Percentiles rank a stretch among this genome's conserved stretches.
Conservation (phyloP, 2,797 vertebrate species). For the Myiotriccus ornatus region DNA sequence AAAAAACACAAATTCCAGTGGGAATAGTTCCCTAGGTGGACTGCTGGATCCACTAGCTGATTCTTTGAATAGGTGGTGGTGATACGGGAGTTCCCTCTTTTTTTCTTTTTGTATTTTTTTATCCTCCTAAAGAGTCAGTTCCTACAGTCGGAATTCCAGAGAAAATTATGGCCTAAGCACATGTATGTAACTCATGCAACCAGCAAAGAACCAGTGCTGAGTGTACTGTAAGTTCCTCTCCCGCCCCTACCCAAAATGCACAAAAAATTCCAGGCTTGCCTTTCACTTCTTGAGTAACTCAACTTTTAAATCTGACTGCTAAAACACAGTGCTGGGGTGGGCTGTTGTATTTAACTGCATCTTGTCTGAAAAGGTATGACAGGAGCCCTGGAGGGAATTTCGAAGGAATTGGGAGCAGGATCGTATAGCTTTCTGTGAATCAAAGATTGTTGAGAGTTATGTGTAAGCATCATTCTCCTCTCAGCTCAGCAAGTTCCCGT, state of each 20-base stretch:
- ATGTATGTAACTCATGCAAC: background rate
- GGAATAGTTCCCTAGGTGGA: background rate
- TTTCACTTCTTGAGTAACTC: background rate
- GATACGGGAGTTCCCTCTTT: background rate
- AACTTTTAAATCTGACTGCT: background rate
- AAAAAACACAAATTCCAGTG: background rate
- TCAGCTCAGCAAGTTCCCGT: background rate
- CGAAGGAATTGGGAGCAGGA: background rate
- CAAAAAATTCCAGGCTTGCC: background rate
- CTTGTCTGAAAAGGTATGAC: background rate
- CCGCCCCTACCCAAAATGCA: background rate
- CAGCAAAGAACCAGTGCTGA: background rate
- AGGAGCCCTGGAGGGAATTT: background rate
- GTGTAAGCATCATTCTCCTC: background rate
- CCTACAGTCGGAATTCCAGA: background rate
- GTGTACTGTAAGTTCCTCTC: background rate
- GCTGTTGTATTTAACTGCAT: background rate
- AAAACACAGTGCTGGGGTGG: background rate
- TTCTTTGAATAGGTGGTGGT: background rate
- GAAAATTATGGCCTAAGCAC: background rate
- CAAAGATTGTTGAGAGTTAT: background rate
- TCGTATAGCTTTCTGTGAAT: fast-evolving
- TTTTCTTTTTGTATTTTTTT: no score
- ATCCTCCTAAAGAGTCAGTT: background rate
- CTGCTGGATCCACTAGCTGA: background rate